Evolutionary conservation across 2,888 invertebrate genomes (phyloP).

Genomic region (Anarsia innoxiella): DNA sequence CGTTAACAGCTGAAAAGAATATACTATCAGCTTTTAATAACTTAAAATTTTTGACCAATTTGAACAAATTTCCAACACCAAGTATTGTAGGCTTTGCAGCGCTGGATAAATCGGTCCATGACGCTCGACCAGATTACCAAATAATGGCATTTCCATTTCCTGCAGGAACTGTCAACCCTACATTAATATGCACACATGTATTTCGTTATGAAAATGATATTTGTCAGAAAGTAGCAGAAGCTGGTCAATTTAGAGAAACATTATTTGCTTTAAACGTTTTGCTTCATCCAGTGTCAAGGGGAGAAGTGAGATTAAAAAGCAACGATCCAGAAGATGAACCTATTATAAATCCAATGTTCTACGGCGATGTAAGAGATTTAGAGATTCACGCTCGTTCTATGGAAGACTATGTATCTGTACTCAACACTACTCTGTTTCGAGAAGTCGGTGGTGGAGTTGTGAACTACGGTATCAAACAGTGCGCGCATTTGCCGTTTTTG

Average conservation of each 20-base stretch:
- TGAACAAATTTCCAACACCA: conserved; percentile 29
- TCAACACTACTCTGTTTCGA: conserved; percentile 26
- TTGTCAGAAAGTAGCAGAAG: conserved; percentile 27
- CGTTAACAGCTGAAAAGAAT: conserved; percentile 25
- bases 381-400: conserved; percentile 25
- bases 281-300: conserved; percentile 37
- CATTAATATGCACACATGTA: conserved; percentile 27
- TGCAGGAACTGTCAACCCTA: conserved; percentile 24
- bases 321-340: conserved; percentile 31
- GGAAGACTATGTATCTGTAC: conserved; percentile 24
- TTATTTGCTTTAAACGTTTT: conserved; percentile 26
- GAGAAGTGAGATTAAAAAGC: conserved; percentile 32
- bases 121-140: conserved; percentile 44
- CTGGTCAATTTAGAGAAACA: conserved; percentile 20
- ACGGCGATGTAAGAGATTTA: conserved; percentile 28
- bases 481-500: conserved; percentile 22
- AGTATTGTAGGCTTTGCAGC: conserved; percentile 38
- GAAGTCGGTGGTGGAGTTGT: conserved; percentile 22
- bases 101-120: conserved; percentile 36
- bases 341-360: conserved; percentile 32
- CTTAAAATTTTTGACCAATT: conserved; percentile 24
- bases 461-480: conserved; percentile 66
- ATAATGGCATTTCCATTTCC: conserved; percentile 27
- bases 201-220: conserved; percentile 30
- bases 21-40: conserved; percentile 22